Evolutionary conservation across 2,113 vertebrate genomes (phyloP).

Genomic region (Carettochelys insculpta): DNA sequence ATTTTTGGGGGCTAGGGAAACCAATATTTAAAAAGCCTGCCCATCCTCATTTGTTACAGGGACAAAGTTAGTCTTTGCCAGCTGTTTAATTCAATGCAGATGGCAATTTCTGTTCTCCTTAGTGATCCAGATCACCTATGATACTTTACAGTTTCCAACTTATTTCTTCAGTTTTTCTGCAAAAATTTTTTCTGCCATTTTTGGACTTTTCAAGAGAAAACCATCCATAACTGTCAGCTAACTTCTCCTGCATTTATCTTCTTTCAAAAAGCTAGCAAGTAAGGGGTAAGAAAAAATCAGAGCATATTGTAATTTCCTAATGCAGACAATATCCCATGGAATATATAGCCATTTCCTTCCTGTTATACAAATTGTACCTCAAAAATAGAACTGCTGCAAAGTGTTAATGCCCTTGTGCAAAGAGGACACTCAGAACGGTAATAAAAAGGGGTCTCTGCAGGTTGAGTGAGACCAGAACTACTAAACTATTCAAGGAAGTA

Average conservation of each 20-base stretch:
- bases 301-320: background rate
- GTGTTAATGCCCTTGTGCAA: background rate
- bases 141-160: background rate
- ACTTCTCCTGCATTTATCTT: background rate
- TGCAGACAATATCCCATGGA: background rate
- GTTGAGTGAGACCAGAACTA: background rate
- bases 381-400: background rate
- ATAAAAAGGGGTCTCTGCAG: background rate
- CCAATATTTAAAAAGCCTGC: background rate
- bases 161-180: background rate
- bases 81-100: background rate
- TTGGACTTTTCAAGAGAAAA: background rate
- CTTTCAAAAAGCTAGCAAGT: background rate
- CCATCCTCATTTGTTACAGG: background rate
- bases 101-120: background rate
- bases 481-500: background rate
- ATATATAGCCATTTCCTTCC: background rate
- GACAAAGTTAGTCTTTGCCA: background rate
- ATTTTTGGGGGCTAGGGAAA: background rate
- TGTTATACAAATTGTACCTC: rapidly evolving
- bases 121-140: background rate
- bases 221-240: background rate
- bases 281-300: background rate
- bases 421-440: background rate
- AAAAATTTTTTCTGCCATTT: background rate